A percentile compares a stretch with the other conserved stretches of the same genome.
Evolutionary conservation across 64 coral and sea anemone genomes (phyloP).

Genomic region (Stylophora pistillata): DNA sequence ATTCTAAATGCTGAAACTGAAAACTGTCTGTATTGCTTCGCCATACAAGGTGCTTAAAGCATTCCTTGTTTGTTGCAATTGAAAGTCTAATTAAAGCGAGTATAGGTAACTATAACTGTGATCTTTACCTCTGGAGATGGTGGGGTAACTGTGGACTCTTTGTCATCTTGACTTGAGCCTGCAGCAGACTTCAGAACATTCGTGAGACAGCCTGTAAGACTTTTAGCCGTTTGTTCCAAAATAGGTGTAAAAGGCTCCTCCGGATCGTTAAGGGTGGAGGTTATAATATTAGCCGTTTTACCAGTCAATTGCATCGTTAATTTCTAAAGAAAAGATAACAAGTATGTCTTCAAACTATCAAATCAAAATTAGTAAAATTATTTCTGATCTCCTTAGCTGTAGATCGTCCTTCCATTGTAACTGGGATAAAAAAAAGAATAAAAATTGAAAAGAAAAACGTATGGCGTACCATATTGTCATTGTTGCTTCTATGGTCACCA

Average conservation of each 20-base stretch:
- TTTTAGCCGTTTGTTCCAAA: neutral
- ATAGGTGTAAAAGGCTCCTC: slow-evolving; percentile 13
- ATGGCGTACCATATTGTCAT: too few relatives aligned
- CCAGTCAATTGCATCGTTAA: slow-evolving; percentile 2
- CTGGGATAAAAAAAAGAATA: too few relatives aligned
- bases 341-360: neutral
- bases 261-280: neutral
- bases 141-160: neutral
- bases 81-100: too few relatives aligned
- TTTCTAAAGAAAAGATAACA: neutral
- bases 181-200: slow-evolving; percentile 11
- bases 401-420: too few relatives aligned
- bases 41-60: too few relatives aligned
- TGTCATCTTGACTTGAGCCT: neutral
- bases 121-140: slow-evolving; percentile 3
- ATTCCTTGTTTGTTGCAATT: too few relatives aligned
- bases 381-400: neutral
- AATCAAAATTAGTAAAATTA: neutral
- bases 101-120: too few relatives aligned
- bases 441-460: too few relatives aligned
- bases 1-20: too few relatives aligned
- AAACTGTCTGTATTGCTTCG: too few relatives aligned
- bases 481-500: neutral
- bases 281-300: neutral
- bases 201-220: neutral